Base-by-base conservation (phyloP, 1,140 invertebrate genomes). In the Galleria mellonella region DNA sequence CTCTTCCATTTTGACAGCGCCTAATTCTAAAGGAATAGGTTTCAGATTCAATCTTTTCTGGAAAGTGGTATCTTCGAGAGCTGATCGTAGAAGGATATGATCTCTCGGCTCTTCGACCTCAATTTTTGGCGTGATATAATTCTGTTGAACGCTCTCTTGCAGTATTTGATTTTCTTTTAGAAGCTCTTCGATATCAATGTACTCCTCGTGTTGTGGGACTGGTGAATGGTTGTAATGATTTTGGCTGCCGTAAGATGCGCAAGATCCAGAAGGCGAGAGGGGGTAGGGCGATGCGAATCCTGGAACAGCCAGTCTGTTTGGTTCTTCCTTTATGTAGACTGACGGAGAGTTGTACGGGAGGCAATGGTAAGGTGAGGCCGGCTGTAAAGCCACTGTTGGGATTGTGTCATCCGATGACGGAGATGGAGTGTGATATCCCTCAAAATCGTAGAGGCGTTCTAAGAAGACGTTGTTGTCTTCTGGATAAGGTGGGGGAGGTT, bases 11-110 rank as follows among this genome's bases (percentile, higher is more conserved):
- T 90, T 90, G 1, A 90, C 82, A 42, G 67, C 70, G 10, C 72
- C 72, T 46, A 84, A 54, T 47, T 82, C 79, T 51, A 87, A 73
- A 37, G 89, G 91, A 32, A 95, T 87, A 0, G 93, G 93, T 78
- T 90, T 91, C 48, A 95, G 87, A 70, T 95, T 95, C 67, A 93
- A 92, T 58, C 93, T 91, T 69, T 91, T 91, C 75, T 95, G 94
- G 69, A 95, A 95, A 39, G 92, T 91, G 0, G 93, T 95, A 62
- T 96, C 94, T 67, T 92, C 89, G 10, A 96, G 76, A 36, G 93
- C 94, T 68, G 95, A 93, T 11, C 94, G 86, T n/a, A 96, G 73
- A 15, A 95, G 81, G 56, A 92, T 90, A 72, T 96, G 92, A 71
- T 94, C 92, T 62, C 89, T 87, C 33, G 88, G 88, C 30, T 83